Conservation (phyloP, 2,113 vertebrate species). For the Calcarius ornatus region DNA sequence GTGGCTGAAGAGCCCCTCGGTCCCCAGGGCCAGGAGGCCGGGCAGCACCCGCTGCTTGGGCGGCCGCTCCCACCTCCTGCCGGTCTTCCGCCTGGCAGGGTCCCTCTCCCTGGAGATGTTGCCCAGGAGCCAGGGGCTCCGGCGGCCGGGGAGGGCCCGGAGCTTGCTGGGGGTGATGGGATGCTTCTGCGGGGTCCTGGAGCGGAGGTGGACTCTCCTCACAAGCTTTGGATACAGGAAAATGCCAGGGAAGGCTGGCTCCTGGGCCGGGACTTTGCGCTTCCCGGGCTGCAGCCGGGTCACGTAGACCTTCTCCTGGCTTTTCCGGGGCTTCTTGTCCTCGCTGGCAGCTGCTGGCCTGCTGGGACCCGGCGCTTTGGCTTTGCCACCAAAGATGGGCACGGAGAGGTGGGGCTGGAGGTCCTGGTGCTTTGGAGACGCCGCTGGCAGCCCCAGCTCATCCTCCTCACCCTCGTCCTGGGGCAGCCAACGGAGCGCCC, state of each 20-base stretch:
- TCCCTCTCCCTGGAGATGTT: slow-evolving; percentile 59
- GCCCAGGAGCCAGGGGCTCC: slow-evolving; percentile 48
- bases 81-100: not conserved
- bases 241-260: slow-evolving; percentile 76
- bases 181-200: slow-evolving; percentile 55
- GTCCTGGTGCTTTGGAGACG: slow-evolving; percentile 55
- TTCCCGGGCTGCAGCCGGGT: slow-evolving; percentile 83
- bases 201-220: slow-evolving; percentile 75
- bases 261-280: slow-evolving; percentile 21
- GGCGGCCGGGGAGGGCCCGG: not conserved
- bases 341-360: not conserved
- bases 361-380: slow-evolving; percentile 47
- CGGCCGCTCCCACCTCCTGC: not conserved
- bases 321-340: slow-evolving; percentile 28
- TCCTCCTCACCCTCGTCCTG: slow-evolving; percentile 43
- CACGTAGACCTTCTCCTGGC: slow-evolving; percentile 87
- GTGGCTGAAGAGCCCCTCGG: not conserved
- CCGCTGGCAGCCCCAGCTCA: not conserved
- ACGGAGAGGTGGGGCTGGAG: slow-evolving; percentile 68
- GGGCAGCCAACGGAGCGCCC: slow-evolving; percentile 79
- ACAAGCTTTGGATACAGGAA: slow-evolving; percentile 83
- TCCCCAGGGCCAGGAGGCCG: not conserved
- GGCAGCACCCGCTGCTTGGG: not conserved
- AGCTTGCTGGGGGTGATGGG: not conserved
- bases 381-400: slow-evolving; percentile 75